A percentile compares a stretch with the other conserved stretches of the same genome.
Conservation (phyloP, 2,113 vertebrate genomes). For the Sander vitreus region DNA sequence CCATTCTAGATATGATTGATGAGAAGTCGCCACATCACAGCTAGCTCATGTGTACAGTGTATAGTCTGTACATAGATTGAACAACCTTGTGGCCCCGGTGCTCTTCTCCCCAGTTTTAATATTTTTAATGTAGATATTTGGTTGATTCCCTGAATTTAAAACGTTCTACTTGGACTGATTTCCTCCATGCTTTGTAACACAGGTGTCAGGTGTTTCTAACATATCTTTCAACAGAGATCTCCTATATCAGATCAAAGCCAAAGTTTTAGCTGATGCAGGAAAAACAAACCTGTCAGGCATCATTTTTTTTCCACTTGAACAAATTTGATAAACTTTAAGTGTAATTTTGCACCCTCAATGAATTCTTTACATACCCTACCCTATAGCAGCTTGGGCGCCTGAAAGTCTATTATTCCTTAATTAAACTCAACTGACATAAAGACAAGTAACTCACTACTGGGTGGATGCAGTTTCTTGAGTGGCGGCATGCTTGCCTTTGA, state of each 20-base stretch:
- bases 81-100: neutral
- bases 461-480: constrained; percentile 60
- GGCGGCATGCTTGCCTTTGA: constrained; percentile 72
- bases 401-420: constrained; percentile 49
- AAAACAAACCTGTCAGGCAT: neutral
- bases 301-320: neutral
- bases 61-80: constrained; percentile 43
- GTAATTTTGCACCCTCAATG: neutral
- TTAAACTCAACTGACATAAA: constrained; percentile 57
- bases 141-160: neutral
- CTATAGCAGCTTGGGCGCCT: constrained; percentile 25
- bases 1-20: constrained; percentile 52
- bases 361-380: neutral
- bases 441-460: constrained; percentile 60
- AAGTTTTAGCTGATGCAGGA: neutral
- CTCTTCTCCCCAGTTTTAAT: neutral
- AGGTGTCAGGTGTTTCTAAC: constrained; percentile 14
- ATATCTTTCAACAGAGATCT: constrained; percentile 19
- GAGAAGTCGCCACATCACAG: constrained; percentile 51
- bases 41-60: neutral
- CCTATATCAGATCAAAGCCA: constrained; percentile 10
- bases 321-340: neutral
- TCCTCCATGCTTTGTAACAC: neutral
- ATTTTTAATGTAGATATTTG: neutral
- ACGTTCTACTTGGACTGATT: neutral